phyloP scores from a whole-genome alignment of 2,113 vertebrate genomes.

The Piprites chloris region DNA sequence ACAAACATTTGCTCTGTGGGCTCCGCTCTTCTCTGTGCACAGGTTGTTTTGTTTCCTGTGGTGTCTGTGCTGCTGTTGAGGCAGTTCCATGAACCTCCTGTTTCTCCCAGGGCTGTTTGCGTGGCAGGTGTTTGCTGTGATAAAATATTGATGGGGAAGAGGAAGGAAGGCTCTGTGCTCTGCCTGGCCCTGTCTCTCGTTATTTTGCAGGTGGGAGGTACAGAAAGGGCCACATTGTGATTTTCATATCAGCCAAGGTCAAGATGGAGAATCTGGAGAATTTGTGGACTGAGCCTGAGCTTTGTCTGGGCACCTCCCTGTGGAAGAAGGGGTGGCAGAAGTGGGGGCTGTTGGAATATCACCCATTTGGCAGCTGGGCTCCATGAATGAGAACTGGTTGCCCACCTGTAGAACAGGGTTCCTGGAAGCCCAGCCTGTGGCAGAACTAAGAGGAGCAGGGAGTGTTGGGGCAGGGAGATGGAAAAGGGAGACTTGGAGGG shows the following conservation, averaged over 20 bases:
- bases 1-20: neutral
- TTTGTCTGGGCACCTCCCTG: neutral
- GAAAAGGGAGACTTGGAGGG: neutral
- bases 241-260: neutral
- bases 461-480: neutral
- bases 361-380: neutral
- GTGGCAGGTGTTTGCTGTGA: conserved; percentile 51
- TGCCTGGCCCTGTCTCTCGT: neutral
- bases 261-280: neutral
- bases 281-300: neutral
- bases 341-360: neutral
- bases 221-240: neutral
- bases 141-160: conserved; percentile 46
- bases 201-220: neutral
- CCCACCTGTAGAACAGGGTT: neutral
- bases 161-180: conserved; percentile 28
- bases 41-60: conserved; percentile 59
- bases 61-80: conserved; percentile 16
- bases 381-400: neutral
- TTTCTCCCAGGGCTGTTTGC: conserved; percentile 51
- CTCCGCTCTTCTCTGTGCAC: neutral
- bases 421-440: neutral
- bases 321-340: neutral
- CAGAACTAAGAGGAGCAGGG: neutral
- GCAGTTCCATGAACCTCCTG: conserved; percentile 46